Base-by-base conservation (phyloP, 1,140 invertebrate species). In the Drosophila sulfurigaster region DNA sequence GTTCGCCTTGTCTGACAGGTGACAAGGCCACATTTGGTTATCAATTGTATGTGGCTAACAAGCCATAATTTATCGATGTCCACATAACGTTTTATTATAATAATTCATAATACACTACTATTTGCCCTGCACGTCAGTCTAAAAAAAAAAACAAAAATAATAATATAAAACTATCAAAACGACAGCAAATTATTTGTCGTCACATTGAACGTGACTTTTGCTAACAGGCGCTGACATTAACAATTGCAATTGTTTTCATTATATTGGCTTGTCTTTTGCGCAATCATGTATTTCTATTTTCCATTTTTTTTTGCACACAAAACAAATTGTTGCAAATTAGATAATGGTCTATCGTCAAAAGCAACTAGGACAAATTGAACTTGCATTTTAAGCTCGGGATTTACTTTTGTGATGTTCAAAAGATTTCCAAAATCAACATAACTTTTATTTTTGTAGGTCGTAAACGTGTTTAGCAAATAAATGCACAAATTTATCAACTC, bases 131-230 rank as follows among this genome's bases (percentile, higher is more conserved):
- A 45, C 38, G 45, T 54, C 64, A 59, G 13, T n/a, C 15, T 20
- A 57, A 57, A 57, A 56, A 56, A 30, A 25, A 2, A 20, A 20
- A 2, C 16, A 20, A 20, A 25, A 25, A 3, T 4, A 38, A 32
- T 32, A 32, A 51, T 71, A 46, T 63, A 63, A 43, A 71, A 52
- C 49, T 64, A 56, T 56, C n/a, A 56, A 56, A 48, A 25, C 30
- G 35, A 52, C 49, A 54, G 28, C 16, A 45, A 7, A 52, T 49
- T 38, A 59, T 59, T 49, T 65, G 48, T 69, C 51, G 57, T 63
- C 51, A 66, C 49, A 72, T 66, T 72, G 74, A 76, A 76, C 68
- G 74, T 76, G 74, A 76, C 74, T 76, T 76, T 65, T 32, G 28
- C 10, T 38, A 54, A 11, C 38, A 43, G 46, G 45, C 49, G 48